These are phyloP conservation scores for Shargacucullia verbasci DNA, from an alignment of 2,888 invertebrate genomes.

Conservation along the genomic window DNA sequence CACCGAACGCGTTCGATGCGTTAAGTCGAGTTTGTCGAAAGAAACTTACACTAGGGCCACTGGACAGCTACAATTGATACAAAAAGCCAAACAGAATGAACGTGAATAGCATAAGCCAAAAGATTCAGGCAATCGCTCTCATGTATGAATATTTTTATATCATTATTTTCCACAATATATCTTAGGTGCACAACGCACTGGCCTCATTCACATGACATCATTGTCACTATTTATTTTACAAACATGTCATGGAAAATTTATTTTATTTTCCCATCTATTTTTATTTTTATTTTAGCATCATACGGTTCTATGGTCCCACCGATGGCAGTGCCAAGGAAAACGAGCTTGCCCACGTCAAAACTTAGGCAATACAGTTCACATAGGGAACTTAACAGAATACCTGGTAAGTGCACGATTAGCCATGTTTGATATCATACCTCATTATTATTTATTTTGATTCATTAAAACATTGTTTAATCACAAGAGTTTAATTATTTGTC, in stretches of 20 bases:
- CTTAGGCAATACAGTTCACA: constrained; percentile 87
- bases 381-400: constrained; percentile 84
- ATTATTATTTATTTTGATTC: not conserved
- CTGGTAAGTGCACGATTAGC: constrained; percentile 67
- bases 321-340: constrained; percentile 68
- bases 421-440: not conserved
- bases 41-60: too few species aligned
- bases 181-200: constrained; percentile 11
- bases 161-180: not conserved
- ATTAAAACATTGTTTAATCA: not conserved
- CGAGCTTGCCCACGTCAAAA: constrained; percentile 83
- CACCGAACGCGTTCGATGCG: too few species aligned
- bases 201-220: constrained; percentile 16
- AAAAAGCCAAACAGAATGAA: too few species aligned
- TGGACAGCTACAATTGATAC: too few species aligned
- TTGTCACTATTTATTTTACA: not conserved
- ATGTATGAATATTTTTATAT: not conserved
- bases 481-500: too few species aligned
- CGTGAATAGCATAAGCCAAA: too few species aligned
- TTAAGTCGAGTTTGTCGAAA: too few species aligned
- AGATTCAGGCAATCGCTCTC: too few species aligned
- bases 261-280: constrained; percentile 38
- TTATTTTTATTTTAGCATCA: constrained; percentile 72
- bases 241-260: constrained; percentile 9
- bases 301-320: constrained; percentile 76